phyloP scores from a whole-genome alignment of 2,113 vertebrate genomes.

The Pterocles orientalis region DNA sequence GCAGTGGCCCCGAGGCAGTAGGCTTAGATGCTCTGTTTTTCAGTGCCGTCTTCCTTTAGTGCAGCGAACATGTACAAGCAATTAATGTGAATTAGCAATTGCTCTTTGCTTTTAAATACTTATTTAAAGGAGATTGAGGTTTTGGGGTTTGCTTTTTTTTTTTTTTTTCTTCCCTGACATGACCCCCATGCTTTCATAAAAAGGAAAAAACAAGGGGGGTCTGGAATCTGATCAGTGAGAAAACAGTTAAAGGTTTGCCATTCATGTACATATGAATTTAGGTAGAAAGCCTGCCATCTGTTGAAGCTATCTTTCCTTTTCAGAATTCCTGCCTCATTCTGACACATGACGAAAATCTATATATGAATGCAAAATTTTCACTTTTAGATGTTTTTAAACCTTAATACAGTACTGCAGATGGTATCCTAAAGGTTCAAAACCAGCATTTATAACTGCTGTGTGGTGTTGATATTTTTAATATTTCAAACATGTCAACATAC shows the following conservation, averaged over 20 bases:
- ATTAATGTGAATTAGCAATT: constrained; percentile 10
- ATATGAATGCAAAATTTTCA: not conserved
- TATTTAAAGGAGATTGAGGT: not conserved
- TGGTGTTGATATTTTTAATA: constrained; percentile 21
- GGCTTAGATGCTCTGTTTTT: not conserved
- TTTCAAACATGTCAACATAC: not conserved
- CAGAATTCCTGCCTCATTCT: constrained; percentile 8
- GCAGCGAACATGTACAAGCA: not conserved
- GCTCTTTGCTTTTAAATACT: not conserved
- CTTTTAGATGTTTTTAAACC: not conserved
- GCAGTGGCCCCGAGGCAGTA: not conserved
- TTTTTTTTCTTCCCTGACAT: not conserved
- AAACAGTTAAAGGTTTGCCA: not conserved
- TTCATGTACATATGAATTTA: not conserved
- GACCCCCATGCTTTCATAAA: not conserved
- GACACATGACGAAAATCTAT: not conserved
- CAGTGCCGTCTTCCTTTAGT: not conserved
- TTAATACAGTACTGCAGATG: not conserved
- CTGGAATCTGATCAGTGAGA: not conserved
- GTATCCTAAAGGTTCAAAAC: constrained; percentile 23
- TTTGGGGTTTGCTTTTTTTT: not conserved
- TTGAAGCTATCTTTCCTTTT: not conserved
- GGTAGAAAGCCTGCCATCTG: not conserved
- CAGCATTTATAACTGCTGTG: not conserved
- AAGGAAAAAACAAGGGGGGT: not conserved